Conservation (phyloP, 1,140 invertebrate genomes). For the Trichoplusia ni region DNA sequence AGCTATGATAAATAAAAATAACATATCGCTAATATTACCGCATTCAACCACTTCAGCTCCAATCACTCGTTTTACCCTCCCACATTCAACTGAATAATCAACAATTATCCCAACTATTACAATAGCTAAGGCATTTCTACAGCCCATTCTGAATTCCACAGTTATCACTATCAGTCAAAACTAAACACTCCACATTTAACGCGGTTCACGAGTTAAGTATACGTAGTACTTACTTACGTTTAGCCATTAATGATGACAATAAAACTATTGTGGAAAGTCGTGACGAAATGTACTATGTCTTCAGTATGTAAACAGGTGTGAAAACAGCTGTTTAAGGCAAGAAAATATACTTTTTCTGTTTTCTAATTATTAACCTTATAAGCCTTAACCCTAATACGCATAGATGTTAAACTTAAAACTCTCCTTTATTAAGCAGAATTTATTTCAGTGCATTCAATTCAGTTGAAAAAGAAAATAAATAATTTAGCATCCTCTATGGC, state of each 20-base stretch:
- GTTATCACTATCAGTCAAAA: neutral
- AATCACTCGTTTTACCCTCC: constrained; percentile 65
- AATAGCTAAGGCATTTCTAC: neutral
- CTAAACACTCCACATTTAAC: no score
- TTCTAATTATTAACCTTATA: no score
- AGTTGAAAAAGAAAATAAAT: no score
- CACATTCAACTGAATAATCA: constrained; percentile 34
- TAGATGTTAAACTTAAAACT: no score
- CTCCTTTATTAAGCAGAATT: no score
- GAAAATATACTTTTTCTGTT: no score
- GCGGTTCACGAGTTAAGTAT: neutral
- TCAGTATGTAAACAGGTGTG: constrained; percentile 41
- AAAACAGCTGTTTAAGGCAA: neutral
- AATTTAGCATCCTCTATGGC: no score
- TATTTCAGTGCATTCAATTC: no score
- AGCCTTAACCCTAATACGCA: no score
- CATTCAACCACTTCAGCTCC: constrained; percentile 58
- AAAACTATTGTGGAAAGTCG: constrained; percentile 33
- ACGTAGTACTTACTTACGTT: neutral
- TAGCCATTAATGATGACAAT: neutral
- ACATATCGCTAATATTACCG: constrained; percentile 40
- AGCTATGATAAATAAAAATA: no score
- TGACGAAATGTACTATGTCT: constrained; percentile 33
- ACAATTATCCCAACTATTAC: neutral
- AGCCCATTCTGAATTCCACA: neutral